Conservation (phyloP, 53 echinoderm and acorn worm species). For the Antedon mediterranea region DNA sequence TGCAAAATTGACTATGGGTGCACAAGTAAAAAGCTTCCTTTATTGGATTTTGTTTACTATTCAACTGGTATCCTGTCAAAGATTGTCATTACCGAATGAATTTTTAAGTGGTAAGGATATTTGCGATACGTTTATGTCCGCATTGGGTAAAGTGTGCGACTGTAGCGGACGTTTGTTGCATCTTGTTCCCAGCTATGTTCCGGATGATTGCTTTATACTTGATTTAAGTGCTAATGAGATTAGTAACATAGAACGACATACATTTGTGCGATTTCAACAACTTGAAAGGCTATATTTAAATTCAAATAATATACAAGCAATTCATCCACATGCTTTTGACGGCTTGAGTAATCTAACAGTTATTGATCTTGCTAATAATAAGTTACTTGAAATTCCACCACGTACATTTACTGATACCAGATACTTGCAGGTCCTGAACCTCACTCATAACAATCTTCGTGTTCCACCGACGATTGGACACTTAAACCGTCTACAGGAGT, state of each 20-base stretch:
- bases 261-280: neutral
- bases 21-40: neutral
- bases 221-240: neutral
- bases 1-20: too few relatives aligned
- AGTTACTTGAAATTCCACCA: neutral
- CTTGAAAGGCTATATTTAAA: neutral
- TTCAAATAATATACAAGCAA: neutral
- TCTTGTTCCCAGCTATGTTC: neutral
- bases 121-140: neutral
- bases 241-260: neutral
- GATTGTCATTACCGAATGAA: neutral
- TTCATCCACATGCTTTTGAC: neutral
- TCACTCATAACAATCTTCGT: neutral
- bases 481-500: neutral
- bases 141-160: neutral
- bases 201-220: neutral
- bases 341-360: neutral
- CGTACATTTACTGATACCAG: neutral
- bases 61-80: neutral
- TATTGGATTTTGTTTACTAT: neutral
- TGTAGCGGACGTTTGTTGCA: neutral
- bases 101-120: neutral
- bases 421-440: neutral
- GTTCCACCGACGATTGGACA: neutral
- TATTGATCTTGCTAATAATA: neutral